Percentiles rank a stretch among this genome's conserved stretches.
Conservation (phyloP, 1,140 invertebrate genomes). For the Odontomachus brunneus region DNA sequence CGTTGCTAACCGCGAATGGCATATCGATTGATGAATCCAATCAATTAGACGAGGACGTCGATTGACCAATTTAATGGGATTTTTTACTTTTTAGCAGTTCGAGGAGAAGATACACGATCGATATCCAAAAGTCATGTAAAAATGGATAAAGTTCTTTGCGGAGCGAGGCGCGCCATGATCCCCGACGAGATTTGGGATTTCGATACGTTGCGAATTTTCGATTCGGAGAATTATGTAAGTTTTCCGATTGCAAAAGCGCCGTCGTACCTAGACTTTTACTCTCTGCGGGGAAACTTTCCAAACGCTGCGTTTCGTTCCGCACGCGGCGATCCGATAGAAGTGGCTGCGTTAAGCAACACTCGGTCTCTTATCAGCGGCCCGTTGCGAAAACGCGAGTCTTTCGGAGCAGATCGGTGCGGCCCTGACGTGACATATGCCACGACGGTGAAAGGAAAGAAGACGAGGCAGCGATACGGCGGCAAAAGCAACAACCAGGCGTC, state of each 20-base stretch:
- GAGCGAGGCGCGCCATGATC: background rate
- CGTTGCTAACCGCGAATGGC: too few relatives aligned
- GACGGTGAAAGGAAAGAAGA: conserved; percentile 77
- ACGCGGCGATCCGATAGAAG: background rate
- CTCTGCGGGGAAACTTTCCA: background rate
- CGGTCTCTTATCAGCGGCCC: background rate
- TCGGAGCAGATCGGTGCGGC: conserved; percentile 62
- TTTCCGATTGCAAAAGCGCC: background rate
- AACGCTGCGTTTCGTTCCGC: background rate
- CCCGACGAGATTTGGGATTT: background rate
- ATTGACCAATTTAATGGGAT: too few relatives aligned
- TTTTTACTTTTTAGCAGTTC: too few relatives aligned
- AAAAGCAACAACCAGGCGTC: conserved; percentile 22
- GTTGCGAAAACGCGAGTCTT: conserved; percentile 39
- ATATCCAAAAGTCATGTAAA: too few relatives aligned
- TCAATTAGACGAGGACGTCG: too few relatives aligned
- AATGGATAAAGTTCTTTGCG: too few relatives aligned
- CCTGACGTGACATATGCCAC: conserved; percentile 72
- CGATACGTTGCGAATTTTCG: background rate
- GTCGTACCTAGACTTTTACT: background rate
- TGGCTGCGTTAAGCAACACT: background rate
- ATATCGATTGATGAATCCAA: too few relatives aligned
- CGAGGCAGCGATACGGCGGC: conserved; percentile 57
- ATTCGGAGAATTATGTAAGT: too few relatives aligned
- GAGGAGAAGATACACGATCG: too few relatives aligned